Evolutionary conservation across 2,797 vertebrate species (phyloP), one percentile per base, ranked within the genome.

Genomic region (Tapirus indicus): DNA sequence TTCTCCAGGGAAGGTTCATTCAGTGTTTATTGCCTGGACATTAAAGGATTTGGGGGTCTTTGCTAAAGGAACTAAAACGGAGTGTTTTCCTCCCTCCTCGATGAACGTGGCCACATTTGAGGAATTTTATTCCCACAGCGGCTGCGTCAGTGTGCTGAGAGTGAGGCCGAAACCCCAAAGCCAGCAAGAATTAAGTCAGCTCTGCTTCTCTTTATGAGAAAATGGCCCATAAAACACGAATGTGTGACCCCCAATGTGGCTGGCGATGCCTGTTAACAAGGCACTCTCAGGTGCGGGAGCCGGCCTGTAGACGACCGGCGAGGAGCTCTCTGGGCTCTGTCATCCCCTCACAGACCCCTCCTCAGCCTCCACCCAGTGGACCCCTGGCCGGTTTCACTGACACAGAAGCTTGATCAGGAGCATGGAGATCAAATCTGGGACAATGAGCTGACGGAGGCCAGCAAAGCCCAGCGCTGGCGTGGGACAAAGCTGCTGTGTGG

Each of bases 141-240:
- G 74, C 88, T 71, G 21, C 4, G 2, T 54, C 49, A 29, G 93
- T 60, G 88, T 95, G 97, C 97, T 96, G 97, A 97, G 77, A n/a
- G 47, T 27, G 80, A 84, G 75, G 60, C 13, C 47, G 0, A 92
- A 97, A 94, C 54, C 94, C 80, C 96, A 54, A 84, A 95, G 95
- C 94, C 95, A 97, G 97, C 96, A 92, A 88, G 97, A 97, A 98
- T 91, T 88, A 90, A 35, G 52, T 96, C 20, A 90, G 96, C 64
- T 97, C 95, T 90, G 91, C 95, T 79, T 85, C 95, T 92, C 97
- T 49, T 75, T 88, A 95, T 44, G 84, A 97, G 98, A 97, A 97
- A 23, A 82, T n/a, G 94, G 90, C 89, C 97, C 84, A 97, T 97
- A 97, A 98, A 98, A 96, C 21, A 92, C 97, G 94, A 92, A 96